These are phyloP conservation scores for Mallateleia sp. DNA, from an alignment of 2,888 invertebrate species.

Conservation along the genomic window DNA sequence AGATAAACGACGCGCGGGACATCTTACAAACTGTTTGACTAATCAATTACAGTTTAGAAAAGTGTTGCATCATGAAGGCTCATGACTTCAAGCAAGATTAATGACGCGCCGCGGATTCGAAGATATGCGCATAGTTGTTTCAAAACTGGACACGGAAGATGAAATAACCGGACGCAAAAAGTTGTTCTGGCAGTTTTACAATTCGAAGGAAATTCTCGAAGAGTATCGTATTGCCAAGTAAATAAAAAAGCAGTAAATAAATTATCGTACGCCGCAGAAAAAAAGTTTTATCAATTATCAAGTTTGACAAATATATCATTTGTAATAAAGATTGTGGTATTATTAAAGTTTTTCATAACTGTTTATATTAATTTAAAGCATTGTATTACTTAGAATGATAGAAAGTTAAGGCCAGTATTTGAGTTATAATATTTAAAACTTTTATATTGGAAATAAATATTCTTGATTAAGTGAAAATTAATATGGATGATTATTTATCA, in stretches of 20 bases:
- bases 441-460: too few species aligned
- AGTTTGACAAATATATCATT: background rate
- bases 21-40: constrained; percentile 39
- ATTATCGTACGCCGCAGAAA: background rate
- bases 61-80: constrained; percentile 36
- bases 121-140: constrained; percentile 40
- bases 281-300: background rate
- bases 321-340: background rate
- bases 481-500: too few species aligned
- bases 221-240: background rate
- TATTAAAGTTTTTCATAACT: background rate
- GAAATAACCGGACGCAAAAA: background rate
- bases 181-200: background rate
- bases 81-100: constrained; percentile 35
- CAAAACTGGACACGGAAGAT: constrained; percentile 1
- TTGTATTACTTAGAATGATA: too few species aligned
- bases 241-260: background rate
- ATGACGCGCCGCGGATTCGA: constrained; percentile 18
- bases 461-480: too few species aligned
- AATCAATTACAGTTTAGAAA: constrained; percentile 40
- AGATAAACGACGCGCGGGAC: constrained; percentile 22
- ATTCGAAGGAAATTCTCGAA: background rate
- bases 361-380: too few species aligned
- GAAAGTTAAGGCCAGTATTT: too few species aligned
- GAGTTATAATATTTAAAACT: too few species aligned